Percentiles rank a stretch among this genome's conserved stretches.
These are phyloP conservation scores for Callosobruchus maculatus DNA, from an alignment of 2,888 invertebrate genomes.

Conservation along the genomic window DNA sequence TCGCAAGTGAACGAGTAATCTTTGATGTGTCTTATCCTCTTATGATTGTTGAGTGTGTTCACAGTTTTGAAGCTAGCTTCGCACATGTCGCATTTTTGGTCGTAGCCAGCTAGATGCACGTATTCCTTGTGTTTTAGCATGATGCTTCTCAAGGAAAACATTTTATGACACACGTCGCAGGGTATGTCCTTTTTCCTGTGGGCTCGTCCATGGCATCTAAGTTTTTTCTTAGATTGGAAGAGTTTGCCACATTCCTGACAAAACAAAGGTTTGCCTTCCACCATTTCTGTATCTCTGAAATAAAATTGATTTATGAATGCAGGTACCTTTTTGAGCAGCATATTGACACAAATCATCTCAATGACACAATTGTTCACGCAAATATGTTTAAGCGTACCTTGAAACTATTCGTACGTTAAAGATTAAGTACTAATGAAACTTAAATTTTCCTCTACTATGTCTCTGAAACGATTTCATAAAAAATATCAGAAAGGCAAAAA, in stretches of 20 bases:
- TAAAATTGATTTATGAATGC: neutral
- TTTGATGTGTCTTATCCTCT: slow-evolving; percentile 46
- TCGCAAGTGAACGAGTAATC: slow-evolving; percentile 41
- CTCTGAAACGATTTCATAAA: too few relatives aligned
- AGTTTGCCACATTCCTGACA: slow-evolving; percentile 6
- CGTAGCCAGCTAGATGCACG: slow-evolving; percentile 21
- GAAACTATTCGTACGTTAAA: too few relatives aligned
- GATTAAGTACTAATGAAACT: too few relatives aligned
- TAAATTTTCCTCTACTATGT: too few relatives aligned
- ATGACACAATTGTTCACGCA: too few relatives aligned
- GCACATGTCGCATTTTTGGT: slow-evolving; percentile 22
- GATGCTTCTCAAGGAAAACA: slow-evolving; percentile 20
- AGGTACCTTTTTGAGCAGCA: neutral
- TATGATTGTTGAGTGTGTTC: slow-evolving; percentile 21
- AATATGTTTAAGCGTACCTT: too few relatives aligned
- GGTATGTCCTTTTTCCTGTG: slow-evolving; percentile 21
- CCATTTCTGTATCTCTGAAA: neutral
- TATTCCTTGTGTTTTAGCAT: slow-evolving; percentile 22
- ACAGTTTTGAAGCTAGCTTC: slow-evolving; percentile 22
- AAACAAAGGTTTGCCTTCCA: neutral
- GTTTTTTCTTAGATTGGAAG: slow-evolving; percentile 9
- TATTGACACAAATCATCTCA: too few relatives aligned
- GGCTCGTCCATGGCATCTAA: slow-evolving; percentile 17
- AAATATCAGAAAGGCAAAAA: too few relatives aligned
- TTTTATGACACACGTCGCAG: slow-evolving; percentile 27